phyloP scores from a whole-genome alignment of 2,797 vertebrate species.

The Salarias fasciatus region DNA sequence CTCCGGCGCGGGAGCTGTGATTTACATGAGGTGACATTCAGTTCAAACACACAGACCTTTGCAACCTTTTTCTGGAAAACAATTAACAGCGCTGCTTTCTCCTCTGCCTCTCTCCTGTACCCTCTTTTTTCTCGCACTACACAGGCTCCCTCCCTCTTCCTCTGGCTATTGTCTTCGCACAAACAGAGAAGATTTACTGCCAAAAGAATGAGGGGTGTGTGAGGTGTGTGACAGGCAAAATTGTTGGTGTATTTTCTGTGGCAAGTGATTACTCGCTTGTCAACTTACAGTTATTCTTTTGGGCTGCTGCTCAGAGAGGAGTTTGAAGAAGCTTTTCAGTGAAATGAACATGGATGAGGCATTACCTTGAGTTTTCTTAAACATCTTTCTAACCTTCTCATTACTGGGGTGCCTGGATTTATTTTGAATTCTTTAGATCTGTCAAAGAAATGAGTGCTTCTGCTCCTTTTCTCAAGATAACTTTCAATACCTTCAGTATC shows the following conservation, averaged over 20 bases:
- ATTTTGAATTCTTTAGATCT: too few species aligned
- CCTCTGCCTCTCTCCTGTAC: slow-evolving; percentile 35
- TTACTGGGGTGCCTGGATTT: too few species aligned
- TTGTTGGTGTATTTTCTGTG: slow-evolving; percentile 36
- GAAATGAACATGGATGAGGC: neutral
- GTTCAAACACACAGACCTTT: slow-evolving; percentile 76
- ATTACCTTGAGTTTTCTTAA: slow-evolving; percentile 27
- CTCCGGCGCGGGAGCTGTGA: slow-evolving; percentile 62
- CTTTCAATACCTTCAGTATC: too few species aligned
- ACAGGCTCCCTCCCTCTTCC: slow-evolving; percentile 63
- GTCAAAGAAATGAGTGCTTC: too few species aligned
- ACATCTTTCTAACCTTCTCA: too few species aligned
- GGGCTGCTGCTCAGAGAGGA: slow-evolving; percentile 14
- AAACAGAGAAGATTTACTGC: slow-evolving; percentile 64
- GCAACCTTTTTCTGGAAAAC: slow-evolving; percentile 76
- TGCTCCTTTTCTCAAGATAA: too few species aligned
- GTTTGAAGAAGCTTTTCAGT: slow-evolving; percentile 17
- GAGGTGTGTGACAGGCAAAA: slow-evolving; percentile 37
- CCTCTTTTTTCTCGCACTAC: slow-evolving; percentile 35
- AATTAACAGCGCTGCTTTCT: slow-evolving; percentile 69
- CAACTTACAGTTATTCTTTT: slow-evolving; percentile 52
- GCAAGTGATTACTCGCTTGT: slow-evolving; percentile 54
- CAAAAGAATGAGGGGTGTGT: slow-evolving; percentile 58
- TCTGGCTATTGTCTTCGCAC: slow-evolving; percentile 75
- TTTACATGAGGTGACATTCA: slow-evolving; percentile 83